Evolutionary conservation across 2,113 vertebrate genomes (phyloP).

Genomic region (Anseranas semipalmata): DNA sequence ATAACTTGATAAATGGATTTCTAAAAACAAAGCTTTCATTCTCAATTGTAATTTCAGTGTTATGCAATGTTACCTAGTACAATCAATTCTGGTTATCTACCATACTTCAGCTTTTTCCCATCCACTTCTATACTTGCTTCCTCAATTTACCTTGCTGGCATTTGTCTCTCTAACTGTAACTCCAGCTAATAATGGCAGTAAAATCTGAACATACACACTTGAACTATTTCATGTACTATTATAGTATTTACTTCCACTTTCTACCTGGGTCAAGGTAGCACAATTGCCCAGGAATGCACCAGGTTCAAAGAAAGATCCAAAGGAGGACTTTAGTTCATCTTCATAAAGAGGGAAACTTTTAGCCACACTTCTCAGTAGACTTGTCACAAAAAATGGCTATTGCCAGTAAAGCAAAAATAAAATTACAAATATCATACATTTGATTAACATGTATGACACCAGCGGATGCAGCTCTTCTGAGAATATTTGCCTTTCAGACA

Average conservation of each 20-base stretch:
- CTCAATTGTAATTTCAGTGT: neutral
- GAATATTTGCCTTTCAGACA: neutral
- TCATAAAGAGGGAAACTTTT: neutral
- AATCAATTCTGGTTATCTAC: neutral
- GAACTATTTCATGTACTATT: neutral
- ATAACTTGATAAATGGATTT: neutral
- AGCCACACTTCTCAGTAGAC: neutral
- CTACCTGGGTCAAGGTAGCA: neutral
- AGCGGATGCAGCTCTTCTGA: neutral
- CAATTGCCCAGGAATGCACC: neutral
- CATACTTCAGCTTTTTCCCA: neutral
- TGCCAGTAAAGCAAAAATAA: neutral
- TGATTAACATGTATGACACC: neutral
- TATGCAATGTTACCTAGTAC: neutral
- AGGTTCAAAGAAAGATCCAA: neutral
- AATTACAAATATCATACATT: neutral
- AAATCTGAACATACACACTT: neutral
- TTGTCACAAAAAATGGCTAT: neutral
- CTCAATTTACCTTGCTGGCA: neutral
- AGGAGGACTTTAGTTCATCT: neutral
- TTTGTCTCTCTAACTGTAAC: neutral
- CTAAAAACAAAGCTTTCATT: neutral
- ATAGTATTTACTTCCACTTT: neutral
- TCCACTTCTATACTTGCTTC: neutral
- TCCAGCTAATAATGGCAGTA: neutral